Conservation (phyloP, 2,113 vertebrate genomes). For the Haemorhous mexicanus region DNA sequence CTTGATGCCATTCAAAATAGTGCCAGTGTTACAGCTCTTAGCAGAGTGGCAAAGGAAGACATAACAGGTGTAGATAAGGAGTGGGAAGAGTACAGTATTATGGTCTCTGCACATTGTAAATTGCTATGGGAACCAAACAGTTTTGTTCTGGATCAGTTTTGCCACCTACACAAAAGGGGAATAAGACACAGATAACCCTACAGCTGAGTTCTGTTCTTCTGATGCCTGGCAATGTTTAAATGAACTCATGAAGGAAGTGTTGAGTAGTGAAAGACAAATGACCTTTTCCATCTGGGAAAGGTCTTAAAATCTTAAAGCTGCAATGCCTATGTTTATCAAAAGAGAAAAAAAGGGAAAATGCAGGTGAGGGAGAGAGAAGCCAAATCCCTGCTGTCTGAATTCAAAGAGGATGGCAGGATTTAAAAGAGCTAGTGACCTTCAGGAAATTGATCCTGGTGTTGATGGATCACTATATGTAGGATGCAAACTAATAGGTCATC, state of each 20-base stretch:
- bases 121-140: conserved; percentile 69
- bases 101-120: conserved; percentile 29
- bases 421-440: conserved; percentile 23
- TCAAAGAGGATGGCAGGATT: not conserved
- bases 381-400: not conserved
- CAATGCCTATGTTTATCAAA: conserved; percentile 19
- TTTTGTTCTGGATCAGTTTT: conserved; percentile 61
- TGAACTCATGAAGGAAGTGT: conserved; percentile 70
- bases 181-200: conserved; percentile 61
- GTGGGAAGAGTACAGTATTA: conserved; percentile 35
- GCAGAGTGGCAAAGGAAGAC: conserved; percentile 31
- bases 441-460: conserved; percentile 17
- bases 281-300: conserved; percentile 72
- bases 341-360: conserved; percentile 7
- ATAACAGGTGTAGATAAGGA: conserved; percentile 64
- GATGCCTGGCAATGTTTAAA: conserved; percentile 69
- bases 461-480: conserved; percentile 33
- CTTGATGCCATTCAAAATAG: not conserved
- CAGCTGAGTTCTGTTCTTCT: conserved; percentile 66
- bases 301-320: conserved; percentile 64
- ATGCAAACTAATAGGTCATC: not conserved
- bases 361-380: conserved; percentile 42
- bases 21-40: not conserved
- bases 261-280: conserved; percentile 72
- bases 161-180: conserved; percentile 67